Evolutionary conservation across 1,140 invertebrate species (phyloP).

Genomic region (Grapholita molesta): DNA sequence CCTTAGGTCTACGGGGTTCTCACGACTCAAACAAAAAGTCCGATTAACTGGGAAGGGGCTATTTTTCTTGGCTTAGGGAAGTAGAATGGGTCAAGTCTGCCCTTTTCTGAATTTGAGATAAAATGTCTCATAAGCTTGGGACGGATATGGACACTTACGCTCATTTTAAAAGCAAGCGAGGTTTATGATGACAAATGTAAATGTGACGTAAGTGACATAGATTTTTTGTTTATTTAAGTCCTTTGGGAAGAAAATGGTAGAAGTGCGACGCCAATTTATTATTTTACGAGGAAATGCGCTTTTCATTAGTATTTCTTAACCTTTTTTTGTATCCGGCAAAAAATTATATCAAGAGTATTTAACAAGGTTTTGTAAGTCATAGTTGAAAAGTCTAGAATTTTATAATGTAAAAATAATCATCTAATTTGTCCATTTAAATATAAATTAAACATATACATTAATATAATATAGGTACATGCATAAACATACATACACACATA

Average conservation of each 20-base stretch:
- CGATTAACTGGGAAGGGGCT: constrained; percentile 4
- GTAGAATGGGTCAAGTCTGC: constrained; percentile 4
- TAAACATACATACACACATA: no score
- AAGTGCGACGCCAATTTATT: background rate
- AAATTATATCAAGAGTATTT: background rate
- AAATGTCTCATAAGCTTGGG: background rate
- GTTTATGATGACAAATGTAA: background rate
- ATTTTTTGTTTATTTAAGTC: background rate
- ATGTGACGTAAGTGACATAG: background rate
- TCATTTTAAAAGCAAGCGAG: background rate
- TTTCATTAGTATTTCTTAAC: background rate
- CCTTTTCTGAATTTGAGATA: background rate
- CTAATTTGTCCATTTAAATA: no score
- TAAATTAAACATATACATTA: no score
- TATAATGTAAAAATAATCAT: no score
- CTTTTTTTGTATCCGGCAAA: background rate
- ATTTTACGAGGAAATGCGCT: background rate
- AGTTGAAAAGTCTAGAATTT: background rate
- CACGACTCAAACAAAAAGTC: constrained; percentile 16
- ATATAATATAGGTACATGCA: no score
- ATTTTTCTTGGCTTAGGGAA: constrained; percentile 13
- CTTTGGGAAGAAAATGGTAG: background rate
- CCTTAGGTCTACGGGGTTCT: background rate
- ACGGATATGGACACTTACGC: background rate
- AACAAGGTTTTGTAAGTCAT: background rate